Conservation (phyloP, 2,113 vertebrate genomes). For the Oxyura jamaicensis region DNA sequence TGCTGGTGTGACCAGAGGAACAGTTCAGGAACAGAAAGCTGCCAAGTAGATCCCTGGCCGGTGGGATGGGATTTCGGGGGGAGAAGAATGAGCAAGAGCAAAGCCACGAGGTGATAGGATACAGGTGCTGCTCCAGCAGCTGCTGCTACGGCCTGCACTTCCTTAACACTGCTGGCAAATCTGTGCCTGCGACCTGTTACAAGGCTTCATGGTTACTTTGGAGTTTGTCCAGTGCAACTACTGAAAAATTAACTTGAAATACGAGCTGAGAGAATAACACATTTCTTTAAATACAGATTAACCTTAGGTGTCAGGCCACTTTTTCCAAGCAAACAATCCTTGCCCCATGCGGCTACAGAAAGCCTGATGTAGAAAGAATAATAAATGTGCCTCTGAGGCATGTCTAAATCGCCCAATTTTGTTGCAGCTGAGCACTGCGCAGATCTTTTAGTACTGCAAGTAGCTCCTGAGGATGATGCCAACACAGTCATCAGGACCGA, state of each 20-base stretch:
- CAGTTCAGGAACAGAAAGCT: not conserved
- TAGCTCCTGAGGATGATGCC: constrained; percentile 17
- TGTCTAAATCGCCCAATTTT: constrained; percentile 14
- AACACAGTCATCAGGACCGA: not conserved
- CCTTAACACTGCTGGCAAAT: not conserved
- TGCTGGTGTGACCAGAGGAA: not conserved
- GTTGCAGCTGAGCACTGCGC: not conserved
- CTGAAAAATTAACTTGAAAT: constrained; percentile 41
- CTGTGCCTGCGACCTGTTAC: not conserved
- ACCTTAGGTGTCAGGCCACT: not conserved
- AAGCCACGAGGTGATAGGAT: not conserved
- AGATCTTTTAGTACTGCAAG: not conserved
- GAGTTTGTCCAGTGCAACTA: constrained; percentile 45
- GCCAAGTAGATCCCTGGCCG: not conserved
- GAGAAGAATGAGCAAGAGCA: not conserved
- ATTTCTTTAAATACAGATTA: constrained; percentile 52
- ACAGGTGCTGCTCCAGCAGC: not conserved
- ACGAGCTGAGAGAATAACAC: constrained; percentile 4
- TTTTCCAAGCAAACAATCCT: not conserved
- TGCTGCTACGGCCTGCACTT: not conserved
- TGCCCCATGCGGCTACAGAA: not conserved
- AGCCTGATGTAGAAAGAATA: not conserved
- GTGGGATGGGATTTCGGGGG: not conserved
- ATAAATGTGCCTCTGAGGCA: not conserved
- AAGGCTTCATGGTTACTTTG: constrained; percentile 7